Base-by-base conservation (phyloP, 2,113 vertebrate species). In the Beaufortia kweichowensis region DNA sequence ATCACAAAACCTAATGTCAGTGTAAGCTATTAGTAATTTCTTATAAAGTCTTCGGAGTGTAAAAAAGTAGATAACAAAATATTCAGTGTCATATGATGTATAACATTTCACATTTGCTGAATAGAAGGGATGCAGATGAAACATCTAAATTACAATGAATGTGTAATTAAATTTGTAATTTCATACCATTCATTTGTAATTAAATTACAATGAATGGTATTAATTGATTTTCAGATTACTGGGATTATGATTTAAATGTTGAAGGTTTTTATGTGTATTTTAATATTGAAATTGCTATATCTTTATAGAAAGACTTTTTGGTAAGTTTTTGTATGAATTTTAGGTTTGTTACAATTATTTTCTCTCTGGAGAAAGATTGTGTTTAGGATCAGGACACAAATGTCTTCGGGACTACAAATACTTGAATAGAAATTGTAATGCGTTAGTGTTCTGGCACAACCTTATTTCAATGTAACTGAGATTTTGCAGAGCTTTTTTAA, bases 391-490 rank as follows among this genome's bases (percentile, higher is more conserved):
- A 56, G 15, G 24, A 28, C 15, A 48, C n/a, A 2, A 12, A 19
- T 46, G n/a, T 64, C 10, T 0, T 1, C 28, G 15, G 15, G 12
- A 24, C 23, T 43, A 6, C n/a, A 26, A 41, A 71, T 41, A 71
- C 69, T 71, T 71, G 23, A 71, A 59, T n/a, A 59, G 23, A 43
- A 33, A 59, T 56, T 57, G 11, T 33, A 17, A 21, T 31, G 29
- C 17, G 11, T 7, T 29, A n/a, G 24, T 50, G 64, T 48, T 48
- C 4, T 48, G 8, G 21, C 17, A 46, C 6, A 1, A 43, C n/a
- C 17, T 21, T 67, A 15, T 48, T 39, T 56, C 2, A 14, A 4
- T 39, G 28, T 10, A 23, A 31, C 33, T n/a, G 17, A 68, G 24
- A 31, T 21, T 19, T 50, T 68, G 17, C 23, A 10, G 17, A 15